phyloP scores from a whole-genome alignment of 2,888 invertebrate species.

The Drosophila incognita region DNA sequence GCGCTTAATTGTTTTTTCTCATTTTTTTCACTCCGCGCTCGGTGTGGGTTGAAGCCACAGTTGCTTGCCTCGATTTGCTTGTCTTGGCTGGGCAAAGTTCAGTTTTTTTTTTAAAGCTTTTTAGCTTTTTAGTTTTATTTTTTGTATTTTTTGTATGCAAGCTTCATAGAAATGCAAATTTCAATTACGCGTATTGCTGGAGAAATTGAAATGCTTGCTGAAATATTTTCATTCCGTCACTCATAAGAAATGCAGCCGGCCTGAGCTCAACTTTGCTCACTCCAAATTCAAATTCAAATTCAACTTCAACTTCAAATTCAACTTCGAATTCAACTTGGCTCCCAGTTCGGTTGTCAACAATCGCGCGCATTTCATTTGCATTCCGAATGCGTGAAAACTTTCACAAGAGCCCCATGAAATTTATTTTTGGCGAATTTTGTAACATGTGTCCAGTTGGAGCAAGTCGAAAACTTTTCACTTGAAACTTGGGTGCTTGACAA shows the following conservation, averaged over 20 bases:
- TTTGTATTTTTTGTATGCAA: slow-evolving; percentile 41
- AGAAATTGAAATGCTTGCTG: slow-evolving; percentile 74
- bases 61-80: slow-evolving; percentile 32
- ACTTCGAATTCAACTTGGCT: slow-evolving; percentile 15
- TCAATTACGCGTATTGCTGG: slow-evolving; percentile 77
- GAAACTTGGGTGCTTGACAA: slow-evolving; percentile 54
- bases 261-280: slow-evolving; percentile 47
- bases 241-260: slow-evolving; percentile 74
- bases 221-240: slow-evolving; percentile 69
- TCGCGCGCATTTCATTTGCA: slow-evolving; percentile 77
- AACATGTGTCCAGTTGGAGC: slow-evolving; percentile 74
- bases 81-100: slow-evolving; percentile 42
- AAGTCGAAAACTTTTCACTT: slow-evolving; percentile 75
- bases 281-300: slow-evolving; percentile 25
- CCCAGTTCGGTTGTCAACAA: slow-evolving; percentile 63
- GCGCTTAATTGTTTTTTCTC: slow-evolving; percentile 75
- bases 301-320: slow-evolving; percentile 28
- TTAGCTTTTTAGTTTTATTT: slow-evolving; percentile 2
- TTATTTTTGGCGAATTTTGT: slow-evolving; percentile 78
- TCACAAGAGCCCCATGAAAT: slow-evolving; percentile 54
- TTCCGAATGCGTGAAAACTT: slow-evolving; percentile 71
- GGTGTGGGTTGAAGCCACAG: slow-evolving; percentile 12
- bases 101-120: slow-evolving; percentile 7
- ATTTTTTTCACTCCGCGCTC: slow-evolving; percentile 35
- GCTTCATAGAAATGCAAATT: slow-evolving; percentile 75